Percentiles rank a stretch among this genome's conserved stretches.
Conservation (phyloP, 2,797 vertebrate genomes). For the Kryptopterus vitreolus region DNA sequence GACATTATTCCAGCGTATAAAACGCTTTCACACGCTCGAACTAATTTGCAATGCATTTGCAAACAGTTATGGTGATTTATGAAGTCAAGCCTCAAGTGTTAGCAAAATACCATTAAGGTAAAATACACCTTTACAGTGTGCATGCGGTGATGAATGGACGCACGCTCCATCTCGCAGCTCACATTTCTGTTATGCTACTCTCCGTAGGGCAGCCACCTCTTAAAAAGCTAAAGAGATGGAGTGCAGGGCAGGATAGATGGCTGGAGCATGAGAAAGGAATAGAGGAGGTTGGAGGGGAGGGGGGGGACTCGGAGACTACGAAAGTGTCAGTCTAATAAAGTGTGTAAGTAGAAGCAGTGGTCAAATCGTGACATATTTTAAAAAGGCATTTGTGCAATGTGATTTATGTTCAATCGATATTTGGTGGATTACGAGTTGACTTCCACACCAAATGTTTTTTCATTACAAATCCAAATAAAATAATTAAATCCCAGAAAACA, state of each 20-base stretch:
- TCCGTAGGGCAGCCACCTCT: constrained; percentile 14
- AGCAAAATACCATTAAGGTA: constrained; percentile 4
- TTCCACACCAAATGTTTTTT: too few relatives aligned
- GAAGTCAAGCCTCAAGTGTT: neutral
- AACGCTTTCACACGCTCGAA: neutral
- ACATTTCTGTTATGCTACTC: constrained; percentile 1
- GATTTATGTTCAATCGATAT: too few relatives aligned
- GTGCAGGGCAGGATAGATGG: constrained; percentile 32
- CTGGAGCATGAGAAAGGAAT: constrained; percentile 43
- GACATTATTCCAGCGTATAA: neutral
- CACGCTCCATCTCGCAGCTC: neutral
- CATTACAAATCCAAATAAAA: too few relatives aligned
- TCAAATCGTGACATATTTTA: neutral
- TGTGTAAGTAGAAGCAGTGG: constrained; percentile 9
- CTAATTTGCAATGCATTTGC: neutral
- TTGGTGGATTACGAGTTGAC: too few relatives aligned
- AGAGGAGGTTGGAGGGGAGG: constrained; percentile 16
- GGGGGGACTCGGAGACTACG: constrained; percentile 28
- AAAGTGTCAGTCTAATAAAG: constrained; percentile 45
- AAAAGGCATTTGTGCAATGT: neutral
- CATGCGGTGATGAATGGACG: neutral
- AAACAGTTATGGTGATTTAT: neutral
- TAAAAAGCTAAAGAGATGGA: constrained; percentile 20
- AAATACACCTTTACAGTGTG: neutral
- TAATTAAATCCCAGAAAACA: too few relatives aligned